These are phyloP conservation scores for Drosophila willistoni DNA, from an alignment of 1,140 invertebrate genomes.

Conservation along the genomic window DNA sequence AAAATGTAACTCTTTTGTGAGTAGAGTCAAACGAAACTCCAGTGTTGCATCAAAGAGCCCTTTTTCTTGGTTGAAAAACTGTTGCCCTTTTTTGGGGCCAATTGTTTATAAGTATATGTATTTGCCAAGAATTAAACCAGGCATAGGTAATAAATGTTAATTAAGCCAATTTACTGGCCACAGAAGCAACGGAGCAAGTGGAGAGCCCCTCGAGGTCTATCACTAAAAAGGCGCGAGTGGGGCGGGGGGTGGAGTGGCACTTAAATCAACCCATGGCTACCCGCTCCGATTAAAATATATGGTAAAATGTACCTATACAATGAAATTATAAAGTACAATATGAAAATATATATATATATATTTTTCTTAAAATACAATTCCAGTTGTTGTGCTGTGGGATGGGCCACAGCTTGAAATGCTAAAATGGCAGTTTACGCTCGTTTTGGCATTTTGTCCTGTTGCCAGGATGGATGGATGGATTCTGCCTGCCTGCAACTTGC, in stretches of 20 bases:
- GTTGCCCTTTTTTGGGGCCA: conserved; percentile 4
- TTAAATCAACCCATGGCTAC: conserved; percentile 35
- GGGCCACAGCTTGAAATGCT: conserved; percentile 56
- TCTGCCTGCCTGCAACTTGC: conserved; percentile 37
- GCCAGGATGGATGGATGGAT: conserved; percentile 4
- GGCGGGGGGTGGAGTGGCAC: conserved; percentile 22
- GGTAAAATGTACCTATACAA: conserved; percentile 38
- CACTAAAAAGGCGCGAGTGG: conserved; percentile 6
- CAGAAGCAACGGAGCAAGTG: conserved; percentile 5
- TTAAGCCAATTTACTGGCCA: conserved; percentile 49
- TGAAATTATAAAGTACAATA: conserved; percentile 56
- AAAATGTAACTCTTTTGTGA: background rate
- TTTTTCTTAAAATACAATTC: conserved; percentile 60
- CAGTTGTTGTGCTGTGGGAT: conserved; percentile 29
- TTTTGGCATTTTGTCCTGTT: conserved; percentile 70
- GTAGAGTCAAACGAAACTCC: background rate
- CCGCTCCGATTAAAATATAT: conserved; percentile 52
- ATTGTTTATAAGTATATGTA: conserved; percentile 38
- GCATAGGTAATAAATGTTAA: conserved; percentile 55
- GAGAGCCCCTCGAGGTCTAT: conserved; percentile 27
- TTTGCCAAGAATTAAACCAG: conserved; percentile 48
- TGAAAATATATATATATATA: conserved; percentile 41
- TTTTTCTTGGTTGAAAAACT: background rate
- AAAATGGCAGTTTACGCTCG: conserved; percentile 78
- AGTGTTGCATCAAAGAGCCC: conserved; percentile 6